Conservation (phyloP, 2,888 invertebrate genomes). For the Sipha maydis region DNA sequence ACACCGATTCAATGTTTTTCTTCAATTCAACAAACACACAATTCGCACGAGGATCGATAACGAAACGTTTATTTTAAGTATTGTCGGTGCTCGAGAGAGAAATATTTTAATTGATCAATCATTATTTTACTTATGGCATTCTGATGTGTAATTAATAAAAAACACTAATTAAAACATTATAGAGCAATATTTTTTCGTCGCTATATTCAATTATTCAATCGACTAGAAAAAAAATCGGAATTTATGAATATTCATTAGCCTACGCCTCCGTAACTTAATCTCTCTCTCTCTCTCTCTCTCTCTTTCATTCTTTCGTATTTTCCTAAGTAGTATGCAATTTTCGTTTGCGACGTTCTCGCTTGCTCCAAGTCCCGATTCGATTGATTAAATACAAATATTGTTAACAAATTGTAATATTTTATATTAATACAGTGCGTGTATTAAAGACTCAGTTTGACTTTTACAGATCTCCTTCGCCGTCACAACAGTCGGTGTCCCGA, state of each 20-base stretch:
- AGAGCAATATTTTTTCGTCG: neutral
- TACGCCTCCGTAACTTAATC: neutral
- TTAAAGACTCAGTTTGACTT: neutral
- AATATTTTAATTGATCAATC: neutral
- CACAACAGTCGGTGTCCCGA: slow-evolving; percentile 67
- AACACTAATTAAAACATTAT: neutral
- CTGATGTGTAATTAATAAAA: neutral
- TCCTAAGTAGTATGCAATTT: neutral
- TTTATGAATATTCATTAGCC: slow-evolving; percentile 3
- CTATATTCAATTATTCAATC: neutral
- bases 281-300: neutral
- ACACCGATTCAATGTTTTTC: no score
- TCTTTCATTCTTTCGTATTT: neutral
- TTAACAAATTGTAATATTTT: no score
- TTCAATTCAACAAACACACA: no score
- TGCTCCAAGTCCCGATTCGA: no score
- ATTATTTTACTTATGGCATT: neutral
- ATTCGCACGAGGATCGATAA: no score
- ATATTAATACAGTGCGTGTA: neutral
- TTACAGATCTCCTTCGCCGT: slow-evolving; percentile 56
- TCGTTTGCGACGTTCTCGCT: no score
- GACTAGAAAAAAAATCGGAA: neutral
- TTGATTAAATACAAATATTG: no score
- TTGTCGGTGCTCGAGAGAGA: no score
- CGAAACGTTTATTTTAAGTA: no score